These are phyloP conservation scores for Rhodeus uyekii DNA, from an alignment of 2,797 vertebrate species.

Conservation along the genomic window DNA sequence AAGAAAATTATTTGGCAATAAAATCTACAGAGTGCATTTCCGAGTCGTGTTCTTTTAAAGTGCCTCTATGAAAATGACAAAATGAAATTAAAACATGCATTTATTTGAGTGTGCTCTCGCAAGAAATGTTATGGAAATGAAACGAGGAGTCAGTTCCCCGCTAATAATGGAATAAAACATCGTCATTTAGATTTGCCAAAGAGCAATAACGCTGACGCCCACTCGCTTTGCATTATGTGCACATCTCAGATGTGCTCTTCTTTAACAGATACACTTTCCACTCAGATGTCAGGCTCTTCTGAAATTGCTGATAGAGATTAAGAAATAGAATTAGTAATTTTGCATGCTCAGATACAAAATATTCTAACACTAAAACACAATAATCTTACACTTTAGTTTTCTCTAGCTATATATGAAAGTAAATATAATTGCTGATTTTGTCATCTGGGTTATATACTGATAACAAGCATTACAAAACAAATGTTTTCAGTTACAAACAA, in stretches of 20 bases:
- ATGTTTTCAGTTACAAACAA: neutral
- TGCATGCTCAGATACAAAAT: neutral
- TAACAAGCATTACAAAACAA: neutral
- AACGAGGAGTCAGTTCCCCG: slow-evolving; percentile 65
- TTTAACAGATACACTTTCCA: slow-evolving; percentile 51
- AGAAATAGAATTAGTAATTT: slow-evolving; percentile 46
- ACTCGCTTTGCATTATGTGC: slow-evolving; percentile 65
- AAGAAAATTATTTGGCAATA: slow-evolving; percentile 80
- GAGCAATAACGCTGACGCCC: slow-evolving; percentile 87
- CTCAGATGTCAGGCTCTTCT: slow-evolving; percentile 28
- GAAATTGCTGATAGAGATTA: slow-evolving; percentile 47
- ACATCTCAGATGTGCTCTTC: slow-evolving; percentile 58
- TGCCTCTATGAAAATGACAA: slow-evolving; percentile 81
- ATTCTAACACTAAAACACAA: neutral
- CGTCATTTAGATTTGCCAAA: slow-evolving; percentile 84
- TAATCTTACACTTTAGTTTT: neutral
- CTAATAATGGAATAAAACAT: slow-evolving; percentile 85
- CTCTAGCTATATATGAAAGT: neutral
- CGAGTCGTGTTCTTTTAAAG: slow-evolving; percentile 82
- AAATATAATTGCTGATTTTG: too few species aligned
- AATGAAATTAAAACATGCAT: slow-evolving; percentile 79
- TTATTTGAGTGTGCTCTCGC: slow-evolving; percentile 72
- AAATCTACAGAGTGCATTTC: slow-evolving; percentile 74
- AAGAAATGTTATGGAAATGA: slow-evolving; percentile 73
- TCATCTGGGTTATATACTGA: neutral